Evolutionary conservation across 2,113 vertebrate genomes (phyloP), one percentile per base, ranked within the genome.

Genomic region (Cisticola juncidis): DNA sequence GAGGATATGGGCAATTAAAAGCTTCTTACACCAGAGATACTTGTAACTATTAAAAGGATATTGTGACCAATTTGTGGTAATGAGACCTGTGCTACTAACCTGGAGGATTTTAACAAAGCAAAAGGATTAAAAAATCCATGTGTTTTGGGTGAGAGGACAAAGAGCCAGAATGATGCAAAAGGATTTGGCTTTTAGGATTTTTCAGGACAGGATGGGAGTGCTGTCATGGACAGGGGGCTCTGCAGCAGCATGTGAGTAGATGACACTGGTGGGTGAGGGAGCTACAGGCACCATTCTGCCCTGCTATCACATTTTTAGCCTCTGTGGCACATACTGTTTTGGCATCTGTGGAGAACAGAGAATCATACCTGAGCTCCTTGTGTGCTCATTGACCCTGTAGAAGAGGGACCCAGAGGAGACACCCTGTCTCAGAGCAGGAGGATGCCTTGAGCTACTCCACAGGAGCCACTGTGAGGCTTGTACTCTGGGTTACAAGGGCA

Each of bases 1-100:
- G 70, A 93, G 50, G 90, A 86, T 62, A 90, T 90, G 90, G n/a
- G 58, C 81, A 86, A 92, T 90, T 77, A 92, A 79, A 70, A 88
- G 25, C 47, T 58, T 62, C 58, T 80, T 94, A 65, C 3, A 54
- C 23, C 54, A 77, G 64, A 93, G 70, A 50, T 86, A 77, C 56
- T 42, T 83, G 83, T 50, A 86, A 45, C 56, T 81, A 47, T 77
- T 73, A 90, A 92, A 56, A 88, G 47, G 50, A 50, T 70, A 90
- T 66, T 62, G 90, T 58, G 76, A 73, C 64, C 64, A 70, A 35
- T 56, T 40, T 10, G 33, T 78, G 38, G 8, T 70, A 83, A 92
- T 61, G 35, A 88, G 38, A 54, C 36, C 42, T 83, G 45, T 48
- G 71, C 20, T 88, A 53, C 20, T 68, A 88, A 56, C 0, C 3